Base-by-base conservation (phyloP, 1,140 invertebrate genomes). In the Dufourea novaeangliae region DNA sequence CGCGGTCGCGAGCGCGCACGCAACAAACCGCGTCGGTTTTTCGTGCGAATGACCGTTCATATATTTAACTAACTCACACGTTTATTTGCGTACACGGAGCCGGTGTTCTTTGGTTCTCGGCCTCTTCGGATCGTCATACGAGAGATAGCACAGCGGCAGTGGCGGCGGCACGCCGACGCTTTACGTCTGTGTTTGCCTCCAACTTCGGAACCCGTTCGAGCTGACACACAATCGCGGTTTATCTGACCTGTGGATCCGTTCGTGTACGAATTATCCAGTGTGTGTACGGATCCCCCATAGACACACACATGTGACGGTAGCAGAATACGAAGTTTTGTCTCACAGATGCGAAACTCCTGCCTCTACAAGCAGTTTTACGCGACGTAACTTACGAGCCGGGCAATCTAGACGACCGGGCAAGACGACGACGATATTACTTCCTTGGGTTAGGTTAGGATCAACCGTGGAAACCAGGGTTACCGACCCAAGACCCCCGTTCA, bases 311-410 rank as follows among this genome's bases (percentile, higher is more conserved):
- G 22, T 27, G 4, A 37, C 32, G 50, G n/a, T 54, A 32, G 66
- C 39, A 29, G 67, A 52, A 46, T 77, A 77, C 74, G 32, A 80
- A 86, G 62, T 86, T 84, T 78, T 71, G 79, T 86, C 79, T 71
- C 80, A 78, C 59, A 74, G 54, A n/a, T n/a, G n/a, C n/a, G n/a
- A n/a, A 54, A 74, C n/a, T 78, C 59, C 75, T 50, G 44, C 63
- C 75, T 86, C 83, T 78, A 73, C 85, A 68, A 76, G 75, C 83
- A 78, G 72, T 89, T 89, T 89, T 87, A 85, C 82, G 86, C 83
- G 77, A 74, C 73, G 79, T 81, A 86, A 80, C 74, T 85, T 86
- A 84, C 82, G 84, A 79, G 79, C 59, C 83, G 66, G 76, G 72
- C 79, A 84, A 84, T 84, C 81, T 77, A 80, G 84, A 86, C 59